These are phyloP conservation scores for Phengaris alcon DNA, from an alignment of 2,888 invertebrate genomes.

Conservation along the genomic window DNA sequence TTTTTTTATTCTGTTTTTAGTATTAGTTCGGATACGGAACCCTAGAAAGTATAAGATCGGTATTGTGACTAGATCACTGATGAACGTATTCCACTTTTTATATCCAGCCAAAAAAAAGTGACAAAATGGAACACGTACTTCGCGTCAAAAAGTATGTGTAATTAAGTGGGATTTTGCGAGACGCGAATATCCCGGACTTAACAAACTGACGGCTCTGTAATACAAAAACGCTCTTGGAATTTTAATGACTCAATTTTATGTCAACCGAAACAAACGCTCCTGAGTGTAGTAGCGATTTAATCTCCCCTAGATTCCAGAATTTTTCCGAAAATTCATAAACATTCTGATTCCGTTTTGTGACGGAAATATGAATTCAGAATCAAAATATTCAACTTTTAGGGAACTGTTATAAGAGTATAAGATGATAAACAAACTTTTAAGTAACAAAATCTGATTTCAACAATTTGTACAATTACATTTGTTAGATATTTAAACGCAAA, in stretches of 20 bases:
- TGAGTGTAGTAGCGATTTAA: background rate
- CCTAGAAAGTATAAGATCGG: no score
- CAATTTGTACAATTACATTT: no score
- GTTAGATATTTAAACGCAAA: no score
- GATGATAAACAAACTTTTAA: no score
- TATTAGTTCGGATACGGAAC: no score
- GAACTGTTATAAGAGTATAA: no score
- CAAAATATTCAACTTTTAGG: no score
- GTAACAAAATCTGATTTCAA: no score
- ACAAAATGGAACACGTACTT: background rate
- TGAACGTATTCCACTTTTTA: no score
- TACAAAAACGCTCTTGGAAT: constrained; percentile 16
- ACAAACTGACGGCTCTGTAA: constrained; percentile 10
- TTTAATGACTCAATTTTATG: constrained; percentile 22
- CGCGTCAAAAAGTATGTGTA: background rate
- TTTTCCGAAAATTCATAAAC: background rate
- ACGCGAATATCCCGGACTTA: background rate
- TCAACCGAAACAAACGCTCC: background rate
- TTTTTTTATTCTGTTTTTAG: no score
- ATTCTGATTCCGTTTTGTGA: background rate
- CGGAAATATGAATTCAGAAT: background rate
- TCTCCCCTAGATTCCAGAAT: background rate
- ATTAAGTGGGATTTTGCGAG: background rate
- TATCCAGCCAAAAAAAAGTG: no score
- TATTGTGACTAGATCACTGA: no score